Evolutionary conservation across 2,113 vertebrate genomes (phyloP).

Genomic region (Rhinoderma darwinii): DNA sequence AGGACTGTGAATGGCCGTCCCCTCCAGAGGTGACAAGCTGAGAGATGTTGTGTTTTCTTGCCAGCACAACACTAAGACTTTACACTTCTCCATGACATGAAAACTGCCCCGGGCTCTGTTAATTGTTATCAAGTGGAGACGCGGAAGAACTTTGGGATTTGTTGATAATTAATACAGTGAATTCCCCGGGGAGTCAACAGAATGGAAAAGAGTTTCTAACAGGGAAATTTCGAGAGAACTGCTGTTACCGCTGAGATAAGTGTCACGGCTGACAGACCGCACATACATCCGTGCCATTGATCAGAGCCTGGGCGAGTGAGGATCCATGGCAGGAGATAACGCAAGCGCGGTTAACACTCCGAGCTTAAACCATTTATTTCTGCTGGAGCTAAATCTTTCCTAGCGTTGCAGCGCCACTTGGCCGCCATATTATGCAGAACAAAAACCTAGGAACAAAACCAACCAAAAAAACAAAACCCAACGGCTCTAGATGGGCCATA

Average conservation of each 20-base stretch:
- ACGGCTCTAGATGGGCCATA: background rate
- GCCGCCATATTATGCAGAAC: background rate
- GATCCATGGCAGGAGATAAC: constrained; percentile 5
- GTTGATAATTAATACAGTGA: constrained; percentile 42
- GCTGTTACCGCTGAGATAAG: constrained; percentile 35
- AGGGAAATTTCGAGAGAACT: background rate
- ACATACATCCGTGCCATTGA: constrained; percentile 6
- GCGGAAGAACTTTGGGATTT: constrained; percentile 35
- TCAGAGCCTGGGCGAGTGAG: constrained; percentile 14
- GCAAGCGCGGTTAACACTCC: background rate
- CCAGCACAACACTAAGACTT: background rate
- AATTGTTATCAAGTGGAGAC: constrained; percentile 56
- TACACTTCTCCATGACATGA: constrained; percentile 9
- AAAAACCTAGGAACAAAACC: background rate
- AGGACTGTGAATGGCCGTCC: background rate
- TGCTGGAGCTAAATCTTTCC: background rate
- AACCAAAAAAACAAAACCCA: no score
- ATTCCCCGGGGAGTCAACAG: constrained; percentile 47
- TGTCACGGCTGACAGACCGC: constrained; percentile 24
- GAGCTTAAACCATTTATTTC: constrained; percentile 11
- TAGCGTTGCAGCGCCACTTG: background rate
- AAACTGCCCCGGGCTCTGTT: constrained; percentile 19
- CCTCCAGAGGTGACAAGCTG: constrained; percentile 23
- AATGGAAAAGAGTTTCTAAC: constrained; percentile 18
- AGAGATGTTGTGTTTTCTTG: background rate